Evolutionary conservation across 2,113 vertebrate genomes (phyloP).

Genomic region (Perca flavescens): DNA sequence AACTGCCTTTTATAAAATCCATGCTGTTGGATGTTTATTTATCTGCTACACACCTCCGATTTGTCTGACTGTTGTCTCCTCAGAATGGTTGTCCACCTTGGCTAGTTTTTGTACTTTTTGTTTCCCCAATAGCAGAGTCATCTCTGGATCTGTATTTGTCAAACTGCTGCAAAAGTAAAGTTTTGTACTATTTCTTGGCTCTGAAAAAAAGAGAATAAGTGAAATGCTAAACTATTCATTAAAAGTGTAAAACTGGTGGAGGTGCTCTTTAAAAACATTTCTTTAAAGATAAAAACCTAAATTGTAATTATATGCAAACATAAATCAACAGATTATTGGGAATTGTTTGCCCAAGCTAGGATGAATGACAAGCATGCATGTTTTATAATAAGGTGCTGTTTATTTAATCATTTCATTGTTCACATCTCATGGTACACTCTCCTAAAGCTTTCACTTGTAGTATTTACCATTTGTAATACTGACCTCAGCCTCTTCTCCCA

Average conservation of each 20-base stretch:
- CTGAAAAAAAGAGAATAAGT: no score
- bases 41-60: no score
- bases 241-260: no score
- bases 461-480: conserved; percentile 74
- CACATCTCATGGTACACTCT: conserved; percentile 74
- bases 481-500: conserved; percentile 63
- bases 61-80: no score
- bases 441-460: conserved; percentile 53
- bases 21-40: no score
- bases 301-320: not conserved
- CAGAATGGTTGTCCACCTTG: not conserved
- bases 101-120: not conserved
- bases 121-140: no score
- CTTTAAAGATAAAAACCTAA: not conserved
- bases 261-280: no score
- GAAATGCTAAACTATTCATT: no score
- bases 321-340: not conserved
- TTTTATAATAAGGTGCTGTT: conserved; percentile 82
- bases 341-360: not conserved
- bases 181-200: no score
- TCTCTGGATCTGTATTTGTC: no score
- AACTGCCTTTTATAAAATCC: no score
- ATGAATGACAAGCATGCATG: conserved; percentile 44
- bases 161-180: no score
- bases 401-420: conserved; percentile 79